A percentile compares a stretch with the other conserved stretches of the same genome.
Evolutionary conservation across 2,113 vertebrate genomes (phyloP).

Genomic region (Oncorhynchus keta): DNA sequence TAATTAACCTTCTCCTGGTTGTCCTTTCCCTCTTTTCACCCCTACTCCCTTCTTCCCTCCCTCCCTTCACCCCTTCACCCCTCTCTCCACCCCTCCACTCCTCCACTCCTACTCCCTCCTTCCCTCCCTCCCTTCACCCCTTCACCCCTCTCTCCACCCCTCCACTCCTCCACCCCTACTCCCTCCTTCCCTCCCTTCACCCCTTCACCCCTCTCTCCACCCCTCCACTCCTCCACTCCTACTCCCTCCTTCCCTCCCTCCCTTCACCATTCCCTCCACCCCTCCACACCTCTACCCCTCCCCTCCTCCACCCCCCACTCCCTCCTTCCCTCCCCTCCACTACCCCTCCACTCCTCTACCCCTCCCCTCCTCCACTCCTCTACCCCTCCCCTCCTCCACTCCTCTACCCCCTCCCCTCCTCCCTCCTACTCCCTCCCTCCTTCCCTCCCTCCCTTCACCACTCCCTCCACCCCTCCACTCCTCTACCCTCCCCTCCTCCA

Average conservation of each 20-base stretch:
- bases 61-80: slow-evolving; percentile 11
- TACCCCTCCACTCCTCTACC: slow-evolving; percentile 12
- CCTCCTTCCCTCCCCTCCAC: slow-evolving; percentile 13
- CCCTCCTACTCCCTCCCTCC: too few species aligned
- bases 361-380: too few species aligned
- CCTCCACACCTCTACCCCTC: slow-evolving; percentile 29
- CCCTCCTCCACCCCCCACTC: background rate
- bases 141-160: slow-evolving; percentile 18
- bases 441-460: too few species aligned
- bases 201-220: background rate
- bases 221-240: slow-evolving; percentile 30
- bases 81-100: slow-evolving; percentile 29
- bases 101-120: slow-evolving; percentile 28
- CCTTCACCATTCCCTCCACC: too few species aligned
- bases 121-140: background rate
- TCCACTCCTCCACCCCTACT: background rate
- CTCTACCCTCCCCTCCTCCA: slow-evolving; percentile 10
- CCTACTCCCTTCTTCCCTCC: background rate
- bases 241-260: slow-evolving; percentile 35
- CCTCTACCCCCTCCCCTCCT: too few species aligned
- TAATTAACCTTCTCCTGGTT: slow-evolving; percentile 76
- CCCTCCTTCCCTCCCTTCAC: background rate
- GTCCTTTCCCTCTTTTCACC: slow-evolving; percentile 17
- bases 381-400: too few species aligned
- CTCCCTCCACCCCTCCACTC: too few species aligned